Base-by-base conservation (phyloP, 2,888 invertebrate species). In the Melieria crassipennis region DNA sequence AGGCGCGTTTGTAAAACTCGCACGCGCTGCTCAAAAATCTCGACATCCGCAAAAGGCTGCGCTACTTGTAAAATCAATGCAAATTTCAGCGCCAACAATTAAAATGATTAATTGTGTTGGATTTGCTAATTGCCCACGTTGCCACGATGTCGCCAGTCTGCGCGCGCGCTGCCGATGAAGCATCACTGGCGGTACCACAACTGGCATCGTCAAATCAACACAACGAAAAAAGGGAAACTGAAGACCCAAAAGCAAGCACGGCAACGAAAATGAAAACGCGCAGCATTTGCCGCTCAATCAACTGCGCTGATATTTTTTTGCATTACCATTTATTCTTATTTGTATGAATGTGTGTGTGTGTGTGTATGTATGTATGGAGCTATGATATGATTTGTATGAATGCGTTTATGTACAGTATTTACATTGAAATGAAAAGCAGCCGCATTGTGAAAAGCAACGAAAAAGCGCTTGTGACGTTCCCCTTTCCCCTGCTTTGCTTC, bases 31-130 rank as follows among this genome's bases (percentile, higher is more conserved):
- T 30, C 30, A 30, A 30, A 30, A 30, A 30, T 30, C 30, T 30
- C 30, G 30, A 30, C 30, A 30, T 30, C 2, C 30, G 30, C 30
- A 30, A 16, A 16, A 30, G 30, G 30, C 30, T 16, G 16, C 16
- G 16, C 16, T 16, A 2, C 16, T 30, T 30, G 30, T 67, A 67
- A 48, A 60, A 67, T 67, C 67, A 60, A 67, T 67, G 60, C 58
- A 57, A 67, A 5, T 67, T 67, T 60, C 43, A 60, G 45, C 60
- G 60, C 9, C 48, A 43, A 45, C 16, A 46, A 65, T 56, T 60
- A 67, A 60, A 9, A 50, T 67, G 60, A 67, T 67, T 67, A 58
- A 67, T 67, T 58, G 50, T 43, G 43, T 67, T 60, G 60, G 52
- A 67, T 43, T 16, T 58, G 50, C 50, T 67, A 67, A 67, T 58